Evolutionary conservation across 2,113 vertebrate species (phyloP).

Genomic region (Morphnarchus princeps): DNA sequence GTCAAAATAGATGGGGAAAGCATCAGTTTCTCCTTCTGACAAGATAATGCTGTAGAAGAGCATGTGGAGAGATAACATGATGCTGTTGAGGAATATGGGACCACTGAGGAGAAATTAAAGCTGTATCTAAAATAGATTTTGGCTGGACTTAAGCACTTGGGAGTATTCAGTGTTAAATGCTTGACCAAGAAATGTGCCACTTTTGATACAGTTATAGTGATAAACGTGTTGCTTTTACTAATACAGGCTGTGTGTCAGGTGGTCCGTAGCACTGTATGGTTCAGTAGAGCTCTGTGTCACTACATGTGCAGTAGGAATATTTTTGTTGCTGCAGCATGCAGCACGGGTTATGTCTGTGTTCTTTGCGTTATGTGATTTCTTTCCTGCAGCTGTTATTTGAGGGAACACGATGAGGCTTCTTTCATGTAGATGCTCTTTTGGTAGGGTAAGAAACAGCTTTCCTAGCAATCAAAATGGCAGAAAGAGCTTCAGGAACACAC

Average conservation of each 20-base stretch:
- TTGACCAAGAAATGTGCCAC: not conserved
- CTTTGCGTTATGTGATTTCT: fast-evolving
- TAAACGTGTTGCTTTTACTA: not conserved
- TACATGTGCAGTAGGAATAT: not conserved
- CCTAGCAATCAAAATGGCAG: not conserved
- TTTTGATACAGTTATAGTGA: not conserved
- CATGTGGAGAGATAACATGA: not conserved
- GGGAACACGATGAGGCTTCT: not conserved
- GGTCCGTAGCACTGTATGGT: fast-evolving
- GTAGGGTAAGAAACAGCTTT: not conserved
- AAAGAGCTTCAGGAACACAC: not conserved
- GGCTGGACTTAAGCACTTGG: not conserved
- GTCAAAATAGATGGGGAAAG: not conserved
- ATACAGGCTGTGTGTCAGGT: not conserved
- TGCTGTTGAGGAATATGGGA: not conserved
- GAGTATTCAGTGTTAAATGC: not conserved
- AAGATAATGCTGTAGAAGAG: not conserved
- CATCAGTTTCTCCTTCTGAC: not conserved
- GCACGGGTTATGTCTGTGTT: not conserved
- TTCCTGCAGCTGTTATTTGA: not conserved
- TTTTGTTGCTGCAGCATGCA: not conserved
- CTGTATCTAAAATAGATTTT: not conserved
- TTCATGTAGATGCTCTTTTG: not conserved
- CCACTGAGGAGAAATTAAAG: not conserved
- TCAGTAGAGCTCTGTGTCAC: not conserved